Conservation (phyloP, 2,113 vertebrate genomes). For the Oryzias curvinotus region DNA sequence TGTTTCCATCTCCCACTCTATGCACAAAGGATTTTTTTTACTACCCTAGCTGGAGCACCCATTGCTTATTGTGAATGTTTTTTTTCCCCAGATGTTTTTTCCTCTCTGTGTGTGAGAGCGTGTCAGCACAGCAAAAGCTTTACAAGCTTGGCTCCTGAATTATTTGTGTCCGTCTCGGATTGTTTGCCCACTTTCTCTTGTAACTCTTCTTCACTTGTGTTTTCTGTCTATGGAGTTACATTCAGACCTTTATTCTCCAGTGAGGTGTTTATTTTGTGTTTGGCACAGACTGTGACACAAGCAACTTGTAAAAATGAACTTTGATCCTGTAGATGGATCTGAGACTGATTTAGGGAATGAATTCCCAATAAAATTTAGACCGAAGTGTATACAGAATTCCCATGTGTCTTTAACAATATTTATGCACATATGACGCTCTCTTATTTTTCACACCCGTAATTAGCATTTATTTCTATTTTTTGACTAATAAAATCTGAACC, state of each 20-base stretch:
- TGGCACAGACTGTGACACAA: neutral
- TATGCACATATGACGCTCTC: too few species aligned
- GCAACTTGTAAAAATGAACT: too few species aligned
- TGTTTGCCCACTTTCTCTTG: conserved; percentile 32
- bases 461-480: too few species aligned
- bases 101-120: conserved; percentile 5
- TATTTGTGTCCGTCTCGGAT: conserved; percentile 34
- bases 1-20: conserved; percentile 19
- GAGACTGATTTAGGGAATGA: too few species aligned
- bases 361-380: too few species aligned
- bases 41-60: neutral
- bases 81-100: neutral
- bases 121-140: conserved; percentile 1
- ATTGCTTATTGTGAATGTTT: neutral
- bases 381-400: too few species aligned
- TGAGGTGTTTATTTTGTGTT: conserved; percentile 1
- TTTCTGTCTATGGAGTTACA: conserved; percentile 19
- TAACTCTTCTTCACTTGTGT: conserved; percentile 24
- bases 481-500: too few species aligned
- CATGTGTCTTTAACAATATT: too few species aligned
- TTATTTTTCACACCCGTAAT: too few species aligned
- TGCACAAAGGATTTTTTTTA: conserved; percentile 34
- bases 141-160: conserved; percentile 19
- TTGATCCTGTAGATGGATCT: too few species aligned
- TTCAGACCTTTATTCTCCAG: neutral